Evolutionary conservation across 2,113 vertebrate genomes (phyloP).

Genomic region (Danionella cerebrum): DNA sequence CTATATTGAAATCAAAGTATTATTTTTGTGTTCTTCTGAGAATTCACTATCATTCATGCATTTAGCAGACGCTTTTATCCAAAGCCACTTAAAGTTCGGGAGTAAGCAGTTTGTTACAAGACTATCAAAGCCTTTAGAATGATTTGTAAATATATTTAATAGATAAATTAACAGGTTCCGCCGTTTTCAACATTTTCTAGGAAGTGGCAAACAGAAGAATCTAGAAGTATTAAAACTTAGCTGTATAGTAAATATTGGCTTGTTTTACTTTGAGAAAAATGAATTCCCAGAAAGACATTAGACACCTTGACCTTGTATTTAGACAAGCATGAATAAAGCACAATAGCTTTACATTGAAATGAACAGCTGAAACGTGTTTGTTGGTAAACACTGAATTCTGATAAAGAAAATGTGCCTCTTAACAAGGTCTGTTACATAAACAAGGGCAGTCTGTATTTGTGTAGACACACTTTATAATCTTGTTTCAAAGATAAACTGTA

Average conservation of each 20-base stretch:
- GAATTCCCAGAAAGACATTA: slow-evolving; percentile 3
- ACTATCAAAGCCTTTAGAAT: too few relatives aligned
- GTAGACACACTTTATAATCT: slow-evolving; percentile 47
- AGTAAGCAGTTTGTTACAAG: too few relatives aligned
- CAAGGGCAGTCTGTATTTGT: slow-evolving; percentile 41
- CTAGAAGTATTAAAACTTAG: neutral
- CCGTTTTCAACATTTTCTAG: too few relatives aligned
- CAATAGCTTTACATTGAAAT: slow-evolving; percentile 40
- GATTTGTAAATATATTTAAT: too few relatives aligned
- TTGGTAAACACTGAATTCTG: slow-evolving; percentile 58
- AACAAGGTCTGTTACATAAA: slow-evolving; percentile 57
- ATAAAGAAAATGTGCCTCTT: slow-evolving; percentile 53
- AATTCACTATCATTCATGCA: too few relatives aligned
- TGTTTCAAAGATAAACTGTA: slow-evolving; percentile 44
- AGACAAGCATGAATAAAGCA: slow-evolving; percentile 46
- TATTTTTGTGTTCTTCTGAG: too few relatives aligned
- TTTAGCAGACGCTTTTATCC: too few relatives aligned
- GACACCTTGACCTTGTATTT: slow-evolving; percentile 46
- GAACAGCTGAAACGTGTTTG: slow-evolving; percentile 55
- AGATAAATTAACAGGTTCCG: too few relatives aligned
- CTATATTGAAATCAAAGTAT: too few relatives aligned
- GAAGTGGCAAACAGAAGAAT: neutral
- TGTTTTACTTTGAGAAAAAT: neutral
- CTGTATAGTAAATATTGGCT: neutral
- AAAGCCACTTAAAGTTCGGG: too few relatives aligned